These are phyloP conservation scores for Hucho hucho DNA, from an alignment of 2,113 vertebrate genomes.

Conservation along the genomic window DNA sequence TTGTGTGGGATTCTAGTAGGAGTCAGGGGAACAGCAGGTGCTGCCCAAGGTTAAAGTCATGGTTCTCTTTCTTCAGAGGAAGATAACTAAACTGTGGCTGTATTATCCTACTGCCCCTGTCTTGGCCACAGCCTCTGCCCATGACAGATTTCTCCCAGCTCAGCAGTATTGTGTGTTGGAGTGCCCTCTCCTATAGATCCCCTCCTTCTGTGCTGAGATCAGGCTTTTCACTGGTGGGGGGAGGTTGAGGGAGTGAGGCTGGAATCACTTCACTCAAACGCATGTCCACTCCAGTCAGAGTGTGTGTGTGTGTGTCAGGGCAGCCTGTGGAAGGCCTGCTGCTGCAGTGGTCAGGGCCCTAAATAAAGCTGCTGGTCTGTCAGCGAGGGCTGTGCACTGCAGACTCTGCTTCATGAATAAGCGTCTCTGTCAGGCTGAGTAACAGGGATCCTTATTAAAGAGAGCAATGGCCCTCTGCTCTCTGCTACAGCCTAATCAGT, in stretches of 20 bases:
- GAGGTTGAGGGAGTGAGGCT: neutral
- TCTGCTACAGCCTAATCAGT: slow-evolving; percentile 10
- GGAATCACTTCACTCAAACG: slow-evolving; percentile 3
- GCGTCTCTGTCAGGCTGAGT: slow-evolving; percentile 47
- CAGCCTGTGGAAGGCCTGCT: neutral
- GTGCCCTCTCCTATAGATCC: neutral
- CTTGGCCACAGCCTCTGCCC: neutral
- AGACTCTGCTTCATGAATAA: slow-evolving; percentile 46
- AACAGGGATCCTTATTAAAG: slow-evolving; percentile 54
- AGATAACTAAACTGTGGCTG: neutral
- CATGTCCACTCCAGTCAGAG: slow-evolving; percentile 3
- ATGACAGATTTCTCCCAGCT: neutral
- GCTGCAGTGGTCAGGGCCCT: slow-evolving; percentile 11
- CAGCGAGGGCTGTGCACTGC: neutral
- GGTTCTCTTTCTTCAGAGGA: neutral
- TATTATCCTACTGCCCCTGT: neutral
- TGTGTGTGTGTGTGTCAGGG: slow-evolving; percentile 17
- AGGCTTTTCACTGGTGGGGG: slow-evolving; percentile 8
- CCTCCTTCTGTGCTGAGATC: slow-evolving; percentile 21
- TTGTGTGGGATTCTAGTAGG: neutral
- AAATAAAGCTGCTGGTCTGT: slow-evolving; percentile 18
- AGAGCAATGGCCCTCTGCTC: slow-evolving; percentile 19
- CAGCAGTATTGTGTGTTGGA: neutral
- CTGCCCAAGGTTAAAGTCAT: neutral
- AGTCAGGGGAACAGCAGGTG: neutral